Percentiles rank a stretch among this genome's conserved stretches.
phyloP scores from a whole-genome alignment of 2,888 invertebrate species.

The Apamea sordens region DNA sequence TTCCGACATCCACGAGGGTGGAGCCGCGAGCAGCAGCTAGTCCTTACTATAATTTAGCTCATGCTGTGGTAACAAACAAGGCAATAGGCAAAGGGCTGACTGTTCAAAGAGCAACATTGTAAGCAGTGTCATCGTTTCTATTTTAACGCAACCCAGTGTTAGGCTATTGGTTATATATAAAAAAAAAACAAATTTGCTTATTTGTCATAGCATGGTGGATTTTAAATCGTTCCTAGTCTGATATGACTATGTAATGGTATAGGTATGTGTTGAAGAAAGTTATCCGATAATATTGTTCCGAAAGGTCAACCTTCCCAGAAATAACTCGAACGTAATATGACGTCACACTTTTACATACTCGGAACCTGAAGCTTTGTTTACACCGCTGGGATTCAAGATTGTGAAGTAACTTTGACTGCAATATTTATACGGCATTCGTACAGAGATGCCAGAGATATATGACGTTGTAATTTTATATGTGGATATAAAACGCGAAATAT shows the following conservation, averaged over 20 bases:
- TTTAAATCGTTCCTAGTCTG: background rate
- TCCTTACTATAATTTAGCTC: background rate
- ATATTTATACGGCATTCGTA: slow-evolving; percentile 16
- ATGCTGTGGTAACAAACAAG: no score
- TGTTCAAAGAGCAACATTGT: background rate
- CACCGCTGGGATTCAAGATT: slow-evolving; percentile 25
- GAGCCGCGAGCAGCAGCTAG: no score
- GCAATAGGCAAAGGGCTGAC: background rate
- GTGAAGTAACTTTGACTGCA: slow-evolving; percentile 4
- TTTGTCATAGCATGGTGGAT: background rate
- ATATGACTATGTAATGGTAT: background rate
- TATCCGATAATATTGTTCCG: background rate
- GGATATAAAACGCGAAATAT: background rate
- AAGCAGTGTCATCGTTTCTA: background rate
- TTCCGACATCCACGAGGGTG: no score
- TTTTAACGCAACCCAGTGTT: background rate
- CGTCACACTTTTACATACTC: background rate
- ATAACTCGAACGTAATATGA: background rate
- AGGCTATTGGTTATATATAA: no score
- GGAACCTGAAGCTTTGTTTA: slow-evolving; percentile 16
- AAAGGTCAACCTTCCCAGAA: background rate
- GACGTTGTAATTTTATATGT: background rate
- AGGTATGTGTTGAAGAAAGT: background rate
- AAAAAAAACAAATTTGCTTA: background rate
- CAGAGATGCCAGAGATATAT: background rate